phyloP scores from a whole-genome alignment of 2,888 invertebrate species.

The Papilio gigon region DNA sequence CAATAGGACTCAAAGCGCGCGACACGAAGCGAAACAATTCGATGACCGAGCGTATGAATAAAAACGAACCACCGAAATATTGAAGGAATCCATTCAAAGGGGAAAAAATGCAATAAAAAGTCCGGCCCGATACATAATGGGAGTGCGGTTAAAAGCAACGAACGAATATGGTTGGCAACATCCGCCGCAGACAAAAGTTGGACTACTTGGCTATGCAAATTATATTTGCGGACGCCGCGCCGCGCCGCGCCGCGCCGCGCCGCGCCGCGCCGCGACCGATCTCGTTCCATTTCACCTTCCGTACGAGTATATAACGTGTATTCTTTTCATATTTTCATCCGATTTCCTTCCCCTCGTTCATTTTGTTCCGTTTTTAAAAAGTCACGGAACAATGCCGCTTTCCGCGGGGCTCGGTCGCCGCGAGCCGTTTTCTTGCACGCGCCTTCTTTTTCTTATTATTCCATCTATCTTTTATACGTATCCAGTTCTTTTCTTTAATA shows the following conservation, averaged over 20 bases:
- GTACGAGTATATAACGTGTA: conserved; percentile 71
- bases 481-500: conserved; percentile 81
- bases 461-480: conserved; percentile 76
- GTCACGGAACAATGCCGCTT: conserved; percentile 79
- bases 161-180: conserved; percentile 81
- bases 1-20: conserved; percentile 55
- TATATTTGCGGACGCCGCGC: conserved; percentile 81
- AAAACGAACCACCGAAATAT: conserved; percentile 81
- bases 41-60: conserved; percentile 78
- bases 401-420: conserved; percentile 78
- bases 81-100: conserved; percentile 82
- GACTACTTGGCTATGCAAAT: conserved; percentile 83
- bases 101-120: conserved; percentile 81
- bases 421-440: conserved; percentile 78
- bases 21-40: conserved; percentile 78
- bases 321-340: conserved; percentile 83
- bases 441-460: conserved; percentile 77
- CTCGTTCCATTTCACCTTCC: conserved; percentile 81
- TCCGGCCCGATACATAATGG: conserved; percentile 74
- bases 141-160: conserved; percentile 81
- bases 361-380: conserved; percentile 80
- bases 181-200: conserved; percentile 81
- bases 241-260: conserved; percentile 76
- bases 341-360: conserved; percentile 81
- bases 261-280: conserved; percentile 76